These are phyloP conservation scores for Tinea pellionella DNA, from an alignment of 2,888 invertebrate species.

Conservation along the genomic window DNA sequence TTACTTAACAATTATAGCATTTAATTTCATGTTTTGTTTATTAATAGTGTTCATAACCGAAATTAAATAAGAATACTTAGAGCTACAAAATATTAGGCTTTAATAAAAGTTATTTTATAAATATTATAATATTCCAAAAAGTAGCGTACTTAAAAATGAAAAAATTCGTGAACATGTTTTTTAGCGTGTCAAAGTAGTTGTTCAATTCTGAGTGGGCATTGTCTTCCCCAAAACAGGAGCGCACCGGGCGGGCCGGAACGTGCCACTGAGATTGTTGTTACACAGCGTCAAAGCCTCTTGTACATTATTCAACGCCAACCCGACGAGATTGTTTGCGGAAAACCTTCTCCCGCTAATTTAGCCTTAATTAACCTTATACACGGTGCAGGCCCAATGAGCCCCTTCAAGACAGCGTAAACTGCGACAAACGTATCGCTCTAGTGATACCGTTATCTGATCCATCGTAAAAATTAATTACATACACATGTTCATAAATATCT, in stretches of 20 bases:
- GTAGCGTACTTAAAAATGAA: not conserved
- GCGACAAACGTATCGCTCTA: constrained; percentile 58
- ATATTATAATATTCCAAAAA: not conserved
- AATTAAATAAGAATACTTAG: not conserved
- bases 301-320: constrained; percentile 25
- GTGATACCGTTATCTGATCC: constrained; percentile 59
- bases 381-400: constrained; percentile 13
- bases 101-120: not conserved
- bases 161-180: not conserved
- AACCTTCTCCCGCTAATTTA: constrained; percentile 37
- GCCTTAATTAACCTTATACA: constrained; percentile 47
- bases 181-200: not conserved
- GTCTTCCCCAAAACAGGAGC: constrained; percentile 21
- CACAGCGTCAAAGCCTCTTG: constrained; percentile 12
- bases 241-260: not conserved
- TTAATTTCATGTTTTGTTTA: constrained; percentile 8
- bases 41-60: constrained; percentile 8
- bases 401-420: constrained; percentile 35
- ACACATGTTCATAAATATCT: constrained; percentile 68
- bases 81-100: not conserved
- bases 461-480: constrained; percentile 67
- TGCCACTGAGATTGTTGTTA: constrained; percentile 2
- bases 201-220: constrained; percentile 24
- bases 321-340: constrained; percentile 23
- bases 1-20: not conserved